Evolutionary conservation across 2,113 vertebrate genomes (phyloP).

Genomic region (Perccottus glenii): DNA sequence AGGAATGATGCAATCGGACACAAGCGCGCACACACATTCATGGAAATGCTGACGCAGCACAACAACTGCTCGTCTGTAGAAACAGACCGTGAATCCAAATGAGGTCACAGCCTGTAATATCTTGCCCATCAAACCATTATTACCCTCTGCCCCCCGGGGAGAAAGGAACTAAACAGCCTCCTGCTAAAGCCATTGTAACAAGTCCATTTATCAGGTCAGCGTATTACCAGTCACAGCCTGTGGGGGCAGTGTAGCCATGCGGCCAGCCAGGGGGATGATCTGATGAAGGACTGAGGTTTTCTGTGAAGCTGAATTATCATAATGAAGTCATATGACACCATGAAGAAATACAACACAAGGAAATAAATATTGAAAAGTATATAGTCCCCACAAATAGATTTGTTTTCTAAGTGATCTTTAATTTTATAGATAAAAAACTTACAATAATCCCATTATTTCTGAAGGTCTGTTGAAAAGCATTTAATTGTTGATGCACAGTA

Average conservation of each 20-base stretch:
- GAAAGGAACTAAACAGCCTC: conserved; percentile 53
- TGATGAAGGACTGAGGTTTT: conserved; percentile 17
- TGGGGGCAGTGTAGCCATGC: conserved; percentile 34
- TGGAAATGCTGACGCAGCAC: conserved; percentile 6
- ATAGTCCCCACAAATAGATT: too few relatives aligned
- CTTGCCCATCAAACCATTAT: conserved; percentile 67
- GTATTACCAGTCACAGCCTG: conserved; percentile 33
- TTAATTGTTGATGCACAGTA: too few relatives aligned
- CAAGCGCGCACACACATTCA: conserved; percentile 13
- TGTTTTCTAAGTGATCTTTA: too few relatives aligned
- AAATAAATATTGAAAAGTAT: too few relatives aligned
- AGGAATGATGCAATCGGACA: conserved; percentile 37
- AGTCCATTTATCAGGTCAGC: conserved; percentile 45
- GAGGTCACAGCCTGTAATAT: conserved; percentile 70
- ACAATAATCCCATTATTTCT: too few relatives aligned
- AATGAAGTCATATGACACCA: too few relatives aligned
- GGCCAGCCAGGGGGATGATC: conserved; percentile 9
- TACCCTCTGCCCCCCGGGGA: conserved; percentile 60
- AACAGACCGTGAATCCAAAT: conserved; percentile 66
- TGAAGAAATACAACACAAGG: too few relatives aligned
- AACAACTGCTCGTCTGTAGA: conserved; percentile 39
- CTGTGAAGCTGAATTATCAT: conserved; percentile 13
- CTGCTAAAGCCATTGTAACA: conserved; percentile 49
- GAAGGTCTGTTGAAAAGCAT: too few relatives aligned
- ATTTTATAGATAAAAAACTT: too few relatives aligned